Evolutionary conservation across 2,888 invertebrate species (phyloP).

Genomic region (Ormyrus pomaceus): DNA sequence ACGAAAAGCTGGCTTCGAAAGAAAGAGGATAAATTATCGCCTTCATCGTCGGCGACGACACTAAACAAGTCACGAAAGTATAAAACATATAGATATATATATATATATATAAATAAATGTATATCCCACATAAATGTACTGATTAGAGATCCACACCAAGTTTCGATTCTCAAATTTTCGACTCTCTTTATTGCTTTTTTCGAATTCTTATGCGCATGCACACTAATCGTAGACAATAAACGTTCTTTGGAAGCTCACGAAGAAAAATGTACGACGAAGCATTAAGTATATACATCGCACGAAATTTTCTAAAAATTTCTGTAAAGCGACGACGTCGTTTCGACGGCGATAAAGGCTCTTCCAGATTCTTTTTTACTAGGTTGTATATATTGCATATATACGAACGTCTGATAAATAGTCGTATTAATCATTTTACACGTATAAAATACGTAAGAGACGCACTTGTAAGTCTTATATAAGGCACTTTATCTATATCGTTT

Average conservation of each 20-base stretch:
- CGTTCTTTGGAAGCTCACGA: slow-evolving; percentile 12
- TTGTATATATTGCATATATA: slow-evolving; percentile 35
- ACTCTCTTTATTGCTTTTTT: slow-evolving; percentile 35
- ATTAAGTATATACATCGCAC: neutral
- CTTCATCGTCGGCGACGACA: slow-evolving; percentile 42
- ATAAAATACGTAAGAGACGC: slow-evolving; percentile 17
- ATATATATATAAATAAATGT: slow-evolving; percentile 12
- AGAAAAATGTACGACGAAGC: neutral
- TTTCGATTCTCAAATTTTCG: slow-evolving; percentile 39
- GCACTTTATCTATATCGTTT: slow-evolving; percentile 34
- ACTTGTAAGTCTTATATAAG: slow-evolving; percentile 23
- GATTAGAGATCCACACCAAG: slow-evolving; percentile 44
- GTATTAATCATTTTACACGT: slow-evolving; percentile 29
- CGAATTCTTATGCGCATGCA: slow-evolving; percentile 41
- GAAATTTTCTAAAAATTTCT: slow-evolving; percentile 44
- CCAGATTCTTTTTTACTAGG: slow-evolving; percentile 48
- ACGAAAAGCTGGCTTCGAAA: slow-evolving; percentile 30
- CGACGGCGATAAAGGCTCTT: slow-evolving; percentile 42
- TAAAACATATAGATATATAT: slow-evolving; percentile 41
- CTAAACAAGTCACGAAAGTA: slow-evolving; percentile 50
- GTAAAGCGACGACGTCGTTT: slow-evolving; percentile 7
- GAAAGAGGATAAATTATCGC: slow-evolving; percentile 30
- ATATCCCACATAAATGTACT: neutral
- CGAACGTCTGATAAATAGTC: slow-evolving; percentile 6
- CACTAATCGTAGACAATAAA: slow-evolving; percentile 55